Percentiles rank a stretch among this genome's conserved stretches.
Evolutionary conservation across 2,797 vertebrate species (phyloP).

Genomic region (Eulemur mongoz): DNA sequence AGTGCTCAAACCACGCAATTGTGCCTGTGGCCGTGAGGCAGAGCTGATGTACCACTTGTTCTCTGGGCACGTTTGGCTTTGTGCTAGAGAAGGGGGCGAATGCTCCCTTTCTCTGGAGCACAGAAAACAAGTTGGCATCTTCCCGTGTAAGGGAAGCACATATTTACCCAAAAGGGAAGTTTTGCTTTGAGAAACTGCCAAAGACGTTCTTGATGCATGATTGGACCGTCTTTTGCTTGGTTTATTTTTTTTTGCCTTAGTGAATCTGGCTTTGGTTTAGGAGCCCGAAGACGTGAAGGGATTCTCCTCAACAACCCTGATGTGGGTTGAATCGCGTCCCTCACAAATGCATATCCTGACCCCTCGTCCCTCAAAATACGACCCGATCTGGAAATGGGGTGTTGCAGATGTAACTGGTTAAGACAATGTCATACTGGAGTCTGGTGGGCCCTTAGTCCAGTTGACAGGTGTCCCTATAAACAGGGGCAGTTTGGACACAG

Average conservation of each 20-base stretch:
- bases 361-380: neutral
- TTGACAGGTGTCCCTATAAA: neutral
- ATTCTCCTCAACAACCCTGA: neutral
- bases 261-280: neutral
- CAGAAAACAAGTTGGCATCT: neutral
- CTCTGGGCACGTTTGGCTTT: neutral
- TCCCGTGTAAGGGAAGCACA: neutral
- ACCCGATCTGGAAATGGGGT: neutral
- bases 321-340: neutral
- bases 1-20: neutral
- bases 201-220: neutral
- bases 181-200: conserved; percentile 23
- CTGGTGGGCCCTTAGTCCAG: neutral
- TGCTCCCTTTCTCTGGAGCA: neutral
- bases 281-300: neutral
- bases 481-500: neutral
- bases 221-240: neutral
- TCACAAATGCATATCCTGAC: neutral
- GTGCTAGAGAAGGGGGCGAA: neutral
- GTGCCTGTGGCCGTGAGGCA: neutral
- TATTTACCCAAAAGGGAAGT: neutral
- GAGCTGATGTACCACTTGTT: conserved; percentile 32
- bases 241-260: neutral
- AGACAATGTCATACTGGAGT: neutral
- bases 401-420: neutral